Percentiles rank a stretch among this genome's conserved stretches.
phyloP scores from a whole-genome alignment of 2,797 vertebrate species.

The Gallinago solitaria region DNA sequence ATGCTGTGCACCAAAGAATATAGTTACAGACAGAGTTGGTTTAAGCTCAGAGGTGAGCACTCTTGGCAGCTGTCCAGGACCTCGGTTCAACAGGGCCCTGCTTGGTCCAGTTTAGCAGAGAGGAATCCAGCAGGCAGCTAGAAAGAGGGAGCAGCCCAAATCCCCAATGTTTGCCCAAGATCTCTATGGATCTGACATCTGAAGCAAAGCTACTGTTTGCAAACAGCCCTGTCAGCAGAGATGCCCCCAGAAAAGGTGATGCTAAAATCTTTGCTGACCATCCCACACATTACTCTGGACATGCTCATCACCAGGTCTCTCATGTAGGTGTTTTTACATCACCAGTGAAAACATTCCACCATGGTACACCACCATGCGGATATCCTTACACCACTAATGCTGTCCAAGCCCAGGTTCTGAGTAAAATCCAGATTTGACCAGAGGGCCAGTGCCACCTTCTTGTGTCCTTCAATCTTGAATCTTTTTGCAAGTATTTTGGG shows the following conservation, averaged over 20 bases:
- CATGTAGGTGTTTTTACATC: not conserved
- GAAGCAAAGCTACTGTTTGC: not conserved
- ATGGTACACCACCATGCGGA: not conserved
- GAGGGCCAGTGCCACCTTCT: not conserved
- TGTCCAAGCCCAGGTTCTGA: not conserved
- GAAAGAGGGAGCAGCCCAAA: not conserved
- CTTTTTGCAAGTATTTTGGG: not conserved
- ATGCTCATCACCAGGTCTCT: not conserved
- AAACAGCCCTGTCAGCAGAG: not conserved
- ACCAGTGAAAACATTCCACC: not conserved
- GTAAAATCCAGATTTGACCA: not conserved
- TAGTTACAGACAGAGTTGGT: not conserved
- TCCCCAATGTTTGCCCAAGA: not conserved
- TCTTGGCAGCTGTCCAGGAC: not conserved
- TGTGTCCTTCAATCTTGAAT: not conserved
- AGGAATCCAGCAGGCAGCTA: not conserved
- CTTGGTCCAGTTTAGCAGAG: not conserved
- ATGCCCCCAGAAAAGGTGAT: not conserved
- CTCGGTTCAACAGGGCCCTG: not conserved
- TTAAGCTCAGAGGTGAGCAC: not conserved
- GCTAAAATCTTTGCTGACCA: not conserved
- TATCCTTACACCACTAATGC: not conserved
- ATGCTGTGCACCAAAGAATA: not conserved
- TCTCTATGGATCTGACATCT: not conserved
- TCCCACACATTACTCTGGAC: not conserved